Evolutionary conservation across 2,888 invertebrate species (phyloP).

Genomic region (Tanytarsus gracilentus): DNA sequence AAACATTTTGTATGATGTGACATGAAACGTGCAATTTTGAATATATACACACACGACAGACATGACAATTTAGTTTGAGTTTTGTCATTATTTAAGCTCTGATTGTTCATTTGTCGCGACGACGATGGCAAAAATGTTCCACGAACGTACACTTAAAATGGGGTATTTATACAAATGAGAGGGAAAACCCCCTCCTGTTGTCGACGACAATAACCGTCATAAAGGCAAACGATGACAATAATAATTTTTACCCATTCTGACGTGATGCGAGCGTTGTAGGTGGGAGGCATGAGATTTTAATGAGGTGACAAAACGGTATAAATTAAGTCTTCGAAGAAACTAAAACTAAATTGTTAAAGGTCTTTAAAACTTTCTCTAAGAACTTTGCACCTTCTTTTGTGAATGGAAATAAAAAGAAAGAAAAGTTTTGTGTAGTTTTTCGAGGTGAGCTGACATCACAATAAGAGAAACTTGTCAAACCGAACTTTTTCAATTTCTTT

Average conservation of each 20-base stretch:
- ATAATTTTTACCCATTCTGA: conserved; percentile 7
- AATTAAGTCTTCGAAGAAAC: conserved; percentile 3
- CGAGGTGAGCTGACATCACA: neutral
- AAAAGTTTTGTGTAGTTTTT: neutral
- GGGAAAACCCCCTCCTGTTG: neutral
- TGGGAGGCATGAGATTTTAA: conserved; percentile 25
- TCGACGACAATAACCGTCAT: neutral
- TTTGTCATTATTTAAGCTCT: conserved; percentile 9
- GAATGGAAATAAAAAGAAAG: neutral
- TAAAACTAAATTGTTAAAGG: conserved; percentile 21
- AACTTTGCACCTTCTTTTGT: neutral
- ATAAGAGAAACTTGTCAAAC: conserved; percentile 7
- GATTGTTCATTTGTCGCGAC: conserved; percentile 16
- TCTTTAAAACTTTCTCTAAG: conserved; percentile 12
- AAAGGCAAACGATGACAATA: conserved; percentile 10
- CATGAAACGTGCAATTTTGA: conserved; percentile 18
- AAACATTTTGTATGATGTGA: neutral
- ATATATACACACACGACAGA: neutral
- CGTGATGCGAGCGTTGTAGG: neutral
- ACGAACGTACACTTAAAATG: neutral
- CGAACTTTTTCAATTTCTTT: no score
- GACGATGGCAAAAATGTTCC: neutral
- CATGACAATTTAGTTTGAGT: conserved; percentile 9
- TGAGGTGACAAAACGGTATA: conserved; percentile 19
- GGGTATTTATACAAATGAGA: conserved; percentile 4